Evolutionary conservation across 2,888 invertebrate genomes (phyloP), one percentile per base, ranked within the genome.

Genomic region (Pachliopta kotzebuea): DNA sequence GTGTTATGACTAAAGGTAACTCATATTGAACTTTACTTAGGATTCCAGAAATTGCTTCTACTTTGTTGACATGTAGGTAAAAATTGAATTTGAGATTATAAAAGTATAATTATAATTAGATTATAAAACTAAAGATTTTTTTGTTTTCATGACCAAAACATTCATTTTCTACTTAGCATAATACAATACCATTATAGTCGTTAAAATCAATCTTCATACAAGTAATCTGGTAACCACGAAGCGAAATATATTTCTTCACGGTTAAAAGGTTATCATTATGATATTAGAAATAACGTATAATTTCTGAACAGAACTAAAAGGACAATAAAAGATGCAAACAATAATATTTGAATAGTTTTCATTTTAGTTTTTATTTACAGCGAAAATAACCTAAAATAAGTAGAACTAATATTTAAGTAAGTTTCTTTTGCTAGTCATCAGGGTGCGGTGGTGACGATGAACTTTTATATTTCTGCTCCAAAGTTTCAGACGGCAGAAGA

Each of bases 371-470:
- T 45, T n/a, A 52, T 52, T 52, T 52, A 52, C 50, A 52, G n/a
- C 9, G 6, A 23, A 20, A 20, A 50, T 21, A n/a, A 49, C 18
- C 45, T n/a, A 26, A 23, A 42, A 17, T 53, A 57, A 62, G 62
- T 56, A 62, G 56, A 11, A 21, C 21, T 50, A 56, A 37, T 18
- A 8, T 50, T 18, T 50, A 7, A 8, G 21, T 17, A 52, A 8
- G 18, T 50, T 56, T 56, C 56, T 55, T 60, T 24, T 45, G 26
- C 23, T 59, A 55, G n/a, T 60, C 64, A 56, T 52, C 52, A 0
- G 65, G 65, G 26, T 65, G 65, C 23, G 53, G 60, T 9, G 65
- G 65, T 7, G 65, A 29, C n/a, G 65, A 45, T 23, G 65, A 49
- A 11, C 31, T 52, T 45, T 50, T 53, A 29, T 61, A 65, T 23